Evolutionary conservation across 2,888 invertebrate species (phyloP), one percentile per base, ranked within the genome.

Genomic region (Ferdinandea cuprea): DNA sequence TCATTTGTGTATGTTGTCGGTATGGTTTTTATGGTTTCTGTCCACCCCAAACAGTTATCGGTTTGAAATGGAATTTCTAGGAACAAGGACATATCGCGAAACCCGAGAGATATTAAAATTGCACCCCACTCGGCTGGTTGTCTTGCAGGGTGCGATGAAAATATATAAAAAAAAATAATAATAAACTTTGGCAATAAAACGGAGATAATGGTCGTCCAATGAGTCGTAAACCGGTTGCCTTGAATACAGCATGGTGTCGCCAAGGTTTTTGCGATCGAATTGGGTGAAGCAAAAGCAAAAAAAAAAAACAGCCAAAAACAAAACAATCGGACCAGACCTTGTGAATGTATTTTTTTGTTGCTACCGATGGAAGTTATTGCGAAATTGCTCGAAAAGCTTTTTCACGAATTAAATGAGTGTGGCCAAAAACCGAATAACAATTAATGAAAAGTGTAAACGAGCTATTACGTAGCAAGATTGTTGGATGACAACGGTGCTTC

Each of bases 201-300:
- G 78, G 77, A 83, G 78, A 83, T 83, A 83, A 83, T 83, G 78
- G 83, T 72, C 83, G 83, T 72, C 78, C 83, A 83, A 83, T 78
- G 83, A 78, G 83, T 83, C 83, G 78, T 83, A 78, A 83, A 83
- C 72, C 72, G 72, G 72, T 83, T 56, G 61, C 68, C 66, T 78
- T 63, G 72, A 73, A 78, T 77, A 77, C 72, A 77, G 77, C 61
- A 78, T 56, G 61, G 72, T 83, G 83, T 83, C 83, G 83, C 83
- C 83, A 83, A 61, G 66, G 61, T 54, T 65, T 73, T 72, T 56
- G 13, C 56, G 19, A 63, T n/a, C 61, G 48, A 58, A 69, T 71
- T 65, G 58, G 58, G 52, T 46, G 44, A 2, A 32, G 13, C 48
- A 44, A 52, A 46, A n/a, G n/a, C n/a, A n/a, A n/a, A n/a, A n/a